phyloP scores from a whole-genome alignment of 2,113 vertebrate species.

The Psophia crepitans region DNA sequence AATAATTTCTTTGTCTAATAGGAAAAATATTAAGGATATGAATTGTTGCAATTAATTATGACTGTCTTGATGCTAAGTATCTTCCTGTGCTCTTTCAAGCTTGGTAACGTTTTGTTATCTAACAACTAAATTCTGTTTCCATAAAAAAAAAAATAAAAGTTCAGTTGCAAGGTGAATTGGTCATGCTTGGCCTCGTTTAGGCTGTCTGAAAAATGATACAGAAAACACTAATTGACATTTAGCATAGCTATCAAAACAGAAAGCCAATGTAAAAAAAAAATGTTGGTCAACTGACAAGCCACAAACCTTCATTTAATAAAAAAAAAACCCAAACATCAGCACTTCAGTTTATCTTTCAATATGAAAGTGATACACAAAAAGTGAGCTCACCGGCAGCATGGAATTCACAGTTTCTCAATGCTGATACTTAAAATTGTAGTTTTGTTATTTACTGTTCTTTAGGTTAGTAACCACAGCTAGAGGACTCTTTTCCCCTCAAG shows the following conservation, averaged over 20 bases:
- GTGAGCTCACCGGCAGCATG: background rate
- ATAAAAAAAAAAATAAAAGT: background rate
- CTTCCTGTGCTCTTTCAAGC: background rate
- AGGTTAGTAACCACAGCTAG: background rate
- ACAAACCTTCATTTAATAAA: constrained; percentile 7
- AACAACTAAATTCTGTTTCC: constrained; percentile 4
- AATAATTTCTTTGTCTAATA: background rate
- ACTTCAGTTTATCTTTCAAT: background rate
- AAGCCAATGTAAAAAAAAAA: background rate
- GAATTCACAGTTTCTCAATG: background rate
- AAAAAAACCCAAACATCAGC: background rate
- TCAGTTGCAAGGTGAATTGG: background rate
- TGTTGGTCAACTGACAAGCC: background rate
- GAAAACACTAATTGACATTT: constrained; percentile 16
- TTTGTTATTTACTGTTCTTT: background rate
- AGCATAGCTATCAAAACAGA: constrained; percentile 26
- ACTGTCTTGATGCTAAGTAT: background rate
- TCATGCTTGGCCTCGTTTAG: background rate
- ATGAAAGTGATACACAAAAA: background rate
- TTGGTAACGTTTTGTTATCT: background rate
- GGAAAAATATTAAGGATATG: background rate
- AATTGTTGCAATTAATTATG: background rate
- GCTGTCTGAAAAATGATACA: background rate
- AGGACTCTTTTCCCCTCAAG: background rate
- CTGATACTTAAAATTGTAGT: background rate